Evolutionary conservation across 2,888 invertebrate species (phyloP).

Genomic region (Hoplodrina ambigua): DNA sequence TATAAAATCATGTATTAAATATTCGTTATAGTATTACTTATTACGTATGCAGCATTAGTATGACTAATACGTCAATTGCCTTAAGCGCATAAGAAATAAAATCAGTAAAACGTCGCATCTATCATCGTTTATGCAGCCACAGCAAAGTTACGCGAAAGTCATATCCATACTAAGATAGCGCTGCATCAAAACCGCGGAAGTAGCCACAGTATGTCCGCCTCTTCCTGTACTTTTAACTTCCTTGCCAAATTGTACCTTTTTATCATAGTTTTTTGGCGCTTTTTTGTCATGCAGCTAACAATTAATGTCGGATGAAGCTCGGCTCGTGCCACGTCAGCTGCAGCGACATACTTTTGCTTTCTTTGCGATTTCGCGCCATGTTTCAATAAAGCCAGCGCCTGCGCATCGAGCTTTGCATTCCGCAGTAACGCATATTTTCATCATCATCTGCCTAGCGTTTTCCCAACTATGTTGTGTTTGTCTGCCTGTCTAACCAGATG

Average conservation of each 20-base stretch:
- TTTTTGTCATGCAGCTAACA: constrained; percentile 72
- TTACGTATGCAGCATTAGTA: not conserved
- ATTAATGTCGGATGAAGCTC: constrained; percentile 77
- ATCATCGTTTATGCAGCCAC: not conserved
- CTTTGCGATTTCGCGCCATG: constrained; percentile 63
- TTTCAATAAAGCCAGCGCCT: constrained; percentile 37
- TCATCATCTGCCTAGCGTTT: too few species aligned
- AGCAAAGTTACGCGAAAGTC: not conserved
- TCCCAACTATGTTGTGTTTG: too few species aligned
- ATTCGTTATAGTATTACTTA: not conserved
- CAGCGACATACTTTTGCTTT: constrained; percentile 76
- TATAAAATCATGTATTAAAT: not conserved
- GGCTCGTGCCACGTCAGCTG: constrained; percentile 87
- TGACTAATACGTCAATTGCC: constrained; percentile 17
- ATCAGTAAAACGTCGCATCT: not conserved
- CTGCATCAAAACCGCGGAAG: constrained; percentile 82
- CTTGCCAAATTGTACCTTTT: constrained; percentile 85
- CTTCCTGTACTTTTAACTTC: constrained; percentile 86
- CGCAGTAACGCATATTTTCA: too few species aligned
- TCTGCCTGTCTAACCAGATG: too few species aligned
- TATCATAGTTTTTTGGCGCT: constrained; percentile 71
- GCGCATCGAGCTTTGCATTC: too few species aligned
- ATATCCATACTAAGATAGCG: constrained; percentile 70
- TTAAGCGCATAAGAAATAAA: not conserved
- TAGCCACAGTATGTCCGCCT: constrained; percentile 86